A percentile compares a stretch with the other conserved stretches of the same genome.
Evolutionary conservation across 1,140 invertebrate species (phyloP).

Genomic region (Drosophila pseudoobscura): DNA sequence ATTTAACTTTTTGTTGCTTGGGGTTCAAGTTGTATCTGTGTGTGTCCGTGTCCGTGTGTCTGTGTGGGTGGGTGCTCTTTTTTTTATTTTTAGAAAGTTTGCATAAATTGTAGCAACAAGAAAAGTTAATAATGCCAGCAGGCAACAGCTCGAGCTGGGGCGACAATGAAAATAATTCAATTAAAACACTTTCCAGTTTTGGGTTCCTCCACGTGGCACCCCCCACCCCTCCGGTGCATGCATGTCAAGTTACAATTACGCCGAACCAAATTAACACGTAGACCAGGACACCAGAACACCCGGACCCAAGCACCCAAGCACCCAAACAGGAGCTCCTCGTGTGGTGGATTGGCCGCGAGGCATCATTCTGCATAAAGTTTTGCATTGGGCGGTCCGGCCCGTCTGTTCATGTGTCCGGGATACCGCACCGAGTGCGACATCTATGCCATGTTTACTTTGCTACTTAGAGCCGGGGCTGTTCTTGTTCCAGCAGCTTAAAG

Average conservation of each 20-base stretch:
- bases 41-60: not conserved
- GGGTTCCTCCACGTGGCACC: constrained; percentile 15
- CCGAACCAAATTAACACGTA: constrained; percentile 78
- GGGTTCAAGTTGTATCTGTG: constrained; percentile 21
- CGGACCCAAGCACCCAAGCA: not conserved
- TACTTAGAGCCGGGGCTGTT: constrained; percentile 57
- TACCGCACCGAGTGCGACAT: constrained; percentile 55
- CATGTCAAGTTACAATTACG: constrained; percentile 82
- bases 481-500: constrained; percentile 64
- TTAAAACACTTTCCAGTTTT: constrained; percentile 81
- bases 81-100: constrained; percentile 66
- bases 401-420: constrained; percentile 60
- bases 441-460: constrained; percentile 77
- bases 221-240: constrained; percentile 20
- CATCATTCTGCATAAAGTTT: constrained; percentile 65
- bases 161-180: constrained; percentile 82
- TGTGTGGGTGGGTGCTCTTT: constrained; percentile 19
- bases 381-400: constrained; percentile 9
- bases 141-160: constrained; percentile 57
- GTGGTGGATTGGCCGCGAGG: constrained; percentile 51
- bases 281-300: constrained; percentile 11
- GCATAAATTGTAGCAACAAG: constrained; percentile 77
- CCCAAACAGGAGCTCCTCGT: constrained; percentile 1
- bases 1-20: constrained; percentile 76
- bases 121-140: constrained; percentile 75